phyloP scores from a whole-genome alignment of 2,888 invertebrate species.

The Athripsodes cinereus region DNA sequence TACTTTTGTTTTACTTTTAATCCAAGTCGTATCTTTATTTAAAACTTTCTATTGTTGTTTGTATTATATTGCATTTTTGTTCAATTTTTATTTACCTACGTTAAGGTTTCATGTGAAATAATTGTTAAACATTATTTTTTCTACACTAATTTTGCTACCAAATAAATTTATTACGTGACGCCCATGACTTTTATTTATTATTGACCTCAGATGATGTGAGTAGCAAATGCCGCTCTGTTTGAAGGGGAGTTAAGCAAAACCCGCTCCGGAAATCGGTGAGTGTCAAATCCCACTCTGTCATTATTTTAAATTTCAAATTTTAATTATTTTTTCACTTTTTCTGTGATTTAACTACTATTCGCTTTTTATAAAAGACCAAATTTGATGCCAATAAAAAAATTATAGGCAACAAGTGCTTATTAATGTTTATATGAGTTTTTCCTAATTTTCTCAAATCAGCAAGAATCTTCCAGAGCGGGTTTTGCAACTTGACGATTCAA shows the following conservation, averaged over 20 bases:
- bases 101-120: background rate
- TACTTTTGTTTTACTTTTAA: background rate
- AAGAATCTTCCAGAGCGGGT: background rate
- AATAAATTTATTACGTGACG: background rate
- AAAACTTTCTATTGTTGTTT: background rate
- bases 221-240: background rate
- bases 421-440: background rate
- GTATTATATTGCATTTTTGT: background rate
- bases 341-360: background rate
- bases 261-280: background rate
- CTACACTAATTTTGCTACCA: background rate
- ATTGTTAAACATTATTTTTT: background rate
- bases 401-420: background rate
- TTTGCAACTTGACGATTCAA: background rate
- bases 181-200: background rate
- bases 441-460: background rate
- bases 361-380: background rate
- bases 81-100: background rate
- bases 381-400: background rate
- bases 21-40: background rate
- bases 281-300: background rate
- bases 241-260: background rate
- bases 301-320: background rate
- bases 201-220: background rate
- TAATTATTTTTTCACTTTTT: background rate